Base-by-base conservation (phyloP, 2,113 vertebrate species). In the Mobula hypostoma region DNA sequence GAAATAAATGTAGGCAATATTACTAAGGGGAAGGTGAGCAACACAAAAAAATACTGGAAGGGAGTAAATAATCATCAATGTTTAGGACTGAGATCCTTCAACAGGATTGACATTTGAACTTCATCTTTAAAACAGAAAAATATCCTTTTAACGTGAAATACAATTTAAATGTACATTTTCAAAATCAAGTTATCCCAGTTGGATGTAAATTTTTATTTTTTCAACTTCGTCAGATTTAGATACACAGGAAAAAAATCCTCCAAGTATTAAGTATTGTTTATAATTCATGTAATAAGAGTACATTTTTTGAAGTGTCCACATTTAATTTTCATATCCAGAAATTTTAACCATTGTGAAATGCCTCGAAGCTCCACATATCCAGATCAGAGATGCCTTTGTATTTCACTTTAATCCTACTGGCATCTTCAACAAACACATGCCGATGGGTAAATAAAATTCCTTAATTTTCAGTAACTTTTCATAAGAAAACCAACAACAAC, bases 261-360 rank as follows among this genome's bases (percentile, higher is more conserved):
- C 91, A 93, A 74, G 3, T 93, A 11, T 74, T 21, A 36, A 1
- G 24, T 93, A 32, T 36, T 70, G 56, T 72, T 74, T 72, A 93
- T 93, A 93, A 93, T 74, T 7, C 68, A 93, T 48, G 58, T 66
- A 29, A 93, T 76, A 36, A 63, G 91, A 93, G 56, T 48, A 27
- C 19, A 14, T 2, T 74, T 72, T 19, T 92, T 72, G n/a, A 92
- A 8, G 70, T 36, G 68, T 19, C 70, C 56, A 93, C 40, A 74
- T 93, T 40, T 27, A 74, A 56, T 56, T 56, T 93, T 74, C 36
- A 74, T 74, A 56, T 93, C 27, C 68, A 48, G 24, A 74, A 29
- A 48, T 29, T 48, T 29, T 27, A 93, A 48, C 24, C 17, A 93
- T 72, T 29, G 21, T 48, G 68, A 70, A 72, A 36, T 24, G 68